phyloP scores from a whole-genome alignment of 2,888 invertebrate genomes.

The Ectemnius continuus region DNA sequence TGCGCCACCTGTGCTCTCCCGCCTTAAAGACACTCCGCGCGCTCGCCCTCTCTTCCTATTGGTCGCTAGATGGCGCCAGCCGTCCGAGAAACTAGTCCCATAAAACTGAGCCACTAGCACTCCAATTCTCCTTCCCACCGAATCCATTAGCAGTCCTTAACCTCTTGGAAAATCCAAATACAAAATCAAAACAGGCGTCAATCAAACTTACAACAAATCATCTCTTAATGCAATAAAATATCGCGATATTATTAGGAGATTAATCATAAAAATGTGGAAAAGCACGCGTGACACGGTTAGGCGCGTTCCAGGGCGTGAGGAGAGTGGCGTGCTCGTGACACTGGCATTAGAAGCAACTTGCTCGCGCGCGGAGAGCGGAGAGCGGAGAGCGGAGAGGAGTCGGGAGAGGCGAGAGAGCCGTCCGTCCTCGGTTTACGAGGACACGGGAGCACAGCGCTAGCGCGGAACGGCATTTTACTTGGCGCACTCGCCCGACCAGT shows the following conservation, averaged over 20 bases:
- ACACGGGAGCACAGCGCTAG: conserved; percentile 41
- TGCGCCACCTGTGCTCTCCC: conserved; percentile 30
- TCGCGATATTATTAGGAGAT: too few relatives aligned
- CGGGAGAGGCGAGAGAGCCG: conserved; percentile 1
- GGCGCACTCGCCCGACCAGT: conserved; percentile 53
- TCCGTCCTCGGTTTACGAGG: conserved; percentile 51
- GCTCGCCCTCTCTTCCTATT: too few relatives aligned
- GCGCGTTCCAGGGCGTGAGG: not conserved
- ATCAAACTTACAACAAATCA: too few relatives aligned
- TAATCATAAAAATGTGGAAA: not conserved
- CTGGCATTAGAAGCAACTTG: conserved; percentile 20
- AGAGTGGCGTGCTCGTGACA: conserved; percentile 15
- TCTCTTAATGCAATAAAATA: too few relatives aligned
- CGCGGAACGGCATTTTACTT: conserved; percentile 48
- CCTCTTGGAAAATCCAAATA: too few relatives aligned
- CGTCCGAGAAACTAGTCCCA: too few relatives aligned
- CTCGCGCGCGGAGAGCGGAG: conserved; percentile 13
- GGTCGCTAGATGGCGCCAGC: conserved; percentile 50
- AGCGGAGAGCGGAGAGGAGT: conserved; percentile 21
- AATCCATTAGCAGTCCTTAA: not conserved
- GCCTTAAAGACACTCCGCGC: conserved; percentile 11
- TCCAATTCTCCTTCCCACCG: too few relatives aligned
- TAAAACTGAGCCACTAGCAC: too few relatives aligned
- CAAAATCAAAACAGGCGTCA: too few relatives aligned
- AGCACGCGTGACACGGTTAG: not conserved